Evolutionary conservation across 2,113 vertebrate genomes (phyloP), one percentile per base, ranked within the genome.

Genomic region (Peucedramus taeniatus): DNA sequence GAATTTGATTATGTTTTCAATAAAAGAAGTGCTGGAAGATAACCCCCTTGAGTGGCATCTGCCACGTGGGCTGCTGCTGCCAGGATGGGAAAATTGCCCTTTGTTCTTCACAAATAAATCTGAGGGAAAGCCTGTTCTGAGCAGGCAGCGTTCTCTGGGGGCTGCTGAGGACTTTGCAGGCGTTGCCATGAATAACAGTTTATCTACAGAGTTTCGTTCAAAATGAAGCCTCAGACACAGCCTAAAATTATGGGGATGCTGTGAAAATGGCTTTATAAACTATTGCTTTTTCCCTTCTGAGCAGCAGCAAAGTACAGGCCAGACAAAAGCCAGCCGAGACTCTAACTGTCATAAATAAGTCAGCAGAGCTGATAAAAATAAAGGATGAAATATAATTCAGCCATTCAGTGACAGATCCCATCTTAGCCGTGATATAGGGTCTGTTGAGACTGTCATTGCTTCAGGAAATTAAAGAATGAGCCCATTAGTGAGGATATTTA

Each of bases 391-490:
- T 96, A 96, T 97, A 97, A 96, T 96, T 94, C 96, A 93, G 80
- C 83, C 91, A 33, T 85, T 96, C 68, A 12, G 87, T 66, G 95
- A 97, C 76, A 94, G 94, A 94, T 94, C 87, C 95, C 83, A 83
- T 91, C 97, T 96, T 89, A 18, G 74, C 77, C 18, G 33, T 96
- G 96, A 97, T 90, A 69, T 83, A 97, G 74, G 72, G 96, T 96
- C 89, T 83, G 94, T 79, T 86, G 81, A 93, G 94, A 69, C 90
- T 89, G 97, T 96, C 97, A 92, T 64, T 94, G 95, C 94, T 90
- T 93, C 87, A 89, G 95, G 90, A 97, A 96, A 97, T 97, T 97
- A 97, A 97, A 97, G 96, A 88, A 96, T 90, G 96, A 95, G 92
- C 94, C 97, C 96, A 63, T 98, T 97, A 98, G 95, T 69, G 28